Percentiles rank a stretch among this genome's conserved stretches.
Conservation (phyloP, 2,797 vertebrate genomes). For the Aulostomus chinensis region DNA sequence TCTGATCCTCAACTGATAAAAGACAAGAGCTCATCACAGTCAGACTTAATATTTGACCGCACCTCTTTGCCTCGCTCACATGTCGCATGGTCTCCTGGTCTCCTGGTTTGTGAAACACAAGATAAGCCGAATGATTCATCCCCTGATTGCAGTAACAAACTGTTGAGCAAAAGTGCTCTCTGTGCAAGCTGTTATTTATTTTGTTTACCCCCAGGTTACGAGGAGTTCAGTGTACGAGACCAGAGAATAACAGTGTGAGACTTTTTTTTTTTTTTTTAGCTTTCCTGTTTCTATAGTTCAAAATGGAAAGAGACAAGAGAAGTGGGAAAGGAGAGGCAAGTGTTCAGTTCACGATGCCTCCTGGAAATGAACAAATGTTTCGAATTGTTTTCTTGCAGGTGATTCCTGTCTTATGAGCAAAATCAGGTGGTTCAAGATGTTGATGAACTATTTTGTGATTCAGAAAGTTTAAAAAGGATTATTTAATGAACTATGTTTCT, state of each 20-base stretch:
- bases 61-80: slow-evolving; percentile 26
- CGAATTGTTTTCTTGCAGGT: not conserved
- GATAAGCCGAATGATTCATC: slow-evolving; percentile 49
- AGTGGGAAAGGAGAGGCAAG: not conserved
- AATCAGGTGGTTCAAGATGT: too few species aligned
- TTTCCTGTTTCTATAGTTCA: not conserved
- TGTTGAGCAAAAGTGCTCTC: slow-evolving; percentile 18
- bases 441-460: too few species aligned
- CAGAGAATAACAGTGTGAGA: slow-evolving; percentile 7
- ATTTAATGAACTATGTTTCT: too few species aligned
- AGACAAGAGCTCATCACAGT: slow-evolving; percentile 29
- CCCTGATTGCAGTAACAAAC: slow-evolving; percentile 25
- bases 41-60: slow-evolving; percentile 38
- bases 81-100: slow-evolving; percentile 14
- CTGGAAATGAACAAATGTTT: too few species aligned
- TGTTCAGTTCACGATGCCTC: too few species aligned
- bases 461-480: too few species aligned
- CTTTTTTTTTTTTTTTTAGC: too few species aligned
- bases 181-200: slow-evolving; percentile 11
- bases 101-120: slow-evolving; percentile 42
- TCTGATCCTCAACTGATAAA: slow-evolving; percentile 67
- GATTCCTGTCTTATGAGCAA: too few species aligned
- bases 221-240: not conserved
- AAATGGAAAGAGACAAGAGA: not conserved
- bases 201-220: slow-evolving; percentile 12